Evolutionary conservation across 92 coral and sea anemone genomes (phyloP).

Genomic region (Phymanthus crucifer): DNA sequence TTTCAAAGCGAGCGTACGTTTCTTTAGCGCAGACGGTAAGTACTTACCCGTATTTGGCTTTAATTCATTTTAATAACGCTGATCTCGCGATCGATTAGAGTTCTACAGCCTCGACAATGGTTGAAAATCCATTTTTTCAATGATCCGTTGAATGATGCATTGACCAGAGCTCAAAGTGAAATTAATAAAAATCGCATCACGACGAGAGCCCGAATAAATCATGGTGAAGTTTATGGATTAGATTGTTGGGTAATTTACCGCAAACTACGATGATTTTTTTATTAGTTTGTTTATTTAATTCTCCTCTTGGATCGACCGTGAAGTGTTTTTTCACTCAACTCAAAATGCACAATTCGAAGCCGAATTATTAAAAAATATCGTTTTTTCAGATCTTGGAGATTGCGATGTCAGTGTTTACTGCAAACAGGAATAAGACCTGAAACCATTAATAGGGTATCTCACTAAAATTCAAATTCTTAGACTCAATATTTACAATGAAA

Average conservation of each 20-base stretch:
- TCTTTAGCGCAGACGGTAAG: not conserved
- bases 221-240: not conserved
- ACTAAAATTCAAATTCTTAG: not conserved
- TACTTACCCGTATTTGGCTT: not conserved
- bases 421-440: not conserved
- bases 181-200: conserved; percentile 2
- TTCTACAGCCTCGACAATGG: not conserved
- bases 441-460: conserved; percentile 1
- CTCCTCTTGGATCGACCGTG: conserved; percentile 7
- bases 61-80: not conserved
- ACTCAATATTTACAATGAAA: conserved; percentile 38
- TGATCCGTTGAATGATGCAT: conserved; percentile 7
- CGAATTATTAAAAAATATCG: not conserved
- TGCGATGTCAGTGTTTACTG: not conserved
- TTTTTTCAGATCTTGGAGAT: not conserved
- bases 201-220: not conserved
- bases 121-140: not conserved
- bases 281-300: conserved; percentile 16
- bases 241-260: not conserved
- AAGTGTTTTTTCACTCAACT: conserved; percentile 1
- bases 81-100: not conserved
- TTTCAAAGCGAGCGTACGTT: not conserved
- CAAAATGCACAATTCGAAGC: conserved; percentile 26
- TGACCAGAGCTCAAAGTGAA: not conserved
- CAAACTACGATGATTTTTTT: not conserved